Conservation (phyloP, 1,140 invertebrate species). For the Samia ricini region DNA sequence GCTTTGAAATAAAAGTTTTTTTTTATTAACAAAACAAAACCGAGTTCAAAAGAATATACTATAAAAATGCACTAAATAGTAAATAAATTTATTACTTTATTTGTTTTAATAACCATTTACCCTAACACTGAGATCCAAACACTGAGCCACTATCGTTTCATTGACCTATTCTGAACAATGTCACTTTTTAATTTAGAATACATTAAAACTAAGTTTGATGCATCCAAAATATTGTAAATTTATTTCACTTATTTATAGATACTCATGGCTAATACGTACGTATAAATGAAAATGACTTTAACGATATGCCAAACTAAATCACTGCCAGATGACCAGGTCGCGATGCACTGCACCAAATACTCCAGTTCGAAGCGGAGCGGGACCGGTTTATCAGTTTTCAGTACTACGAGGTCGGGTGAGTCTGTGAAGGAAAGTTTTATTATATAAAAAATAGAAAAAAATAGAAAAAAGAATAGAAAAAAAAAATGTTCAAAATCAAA, state of each 20-base stretch:
- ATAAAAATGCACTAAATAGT: too few relatives aligned
- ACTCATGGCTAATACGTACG: slow-evolving; percentile 53
- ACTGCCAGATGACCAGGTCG: slow-evolving; percentile 81
- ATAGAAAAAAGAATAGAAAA: background rate
- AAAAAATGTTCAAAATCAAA: background rate
- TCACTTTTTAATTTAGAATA: too few relatives aligned
- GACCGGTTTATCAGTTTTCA: slow-evolving; percentile 77
- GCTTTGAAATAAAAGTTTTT: too few relatives aligned
- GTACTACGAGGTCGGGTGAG: slow-evolving; percentile 85
- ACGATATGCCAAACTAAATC: slow-evolving; percentile 85
- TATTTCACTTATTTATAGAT: background rate
- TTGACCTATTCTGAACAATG: too few relatives aligned
- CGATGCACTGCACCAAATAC: slow-evolving; percentile 84
- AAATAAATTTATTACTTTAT: too few relatives aligned
- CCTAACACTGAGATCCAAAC: too few relatives aligned
- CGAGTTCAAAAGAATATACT: too few relatives aligned
- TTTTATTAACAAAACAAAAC: too few relatives aligned
- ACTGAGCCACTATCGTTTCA: too few relatives aligned
- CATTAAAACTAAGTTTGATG: too few relatives aligned
- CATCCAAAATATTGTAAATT: background rate
- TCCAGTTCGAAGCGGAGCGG: slow-evolving; percentile 75
- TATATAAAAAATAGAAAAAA: background rate
- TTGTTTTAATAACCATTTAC: too few relatives aligned
- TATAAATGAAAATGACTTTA: slow-evolving; percentile 85
- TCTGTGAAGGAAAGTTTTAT: slow-evolving; percentile 71